Percentiles rank a stretch among this genome's conserved stretches.
Conservation (phyloP, 2,797 vertebrate species). For the Emydoidea blandingii region DNA sequence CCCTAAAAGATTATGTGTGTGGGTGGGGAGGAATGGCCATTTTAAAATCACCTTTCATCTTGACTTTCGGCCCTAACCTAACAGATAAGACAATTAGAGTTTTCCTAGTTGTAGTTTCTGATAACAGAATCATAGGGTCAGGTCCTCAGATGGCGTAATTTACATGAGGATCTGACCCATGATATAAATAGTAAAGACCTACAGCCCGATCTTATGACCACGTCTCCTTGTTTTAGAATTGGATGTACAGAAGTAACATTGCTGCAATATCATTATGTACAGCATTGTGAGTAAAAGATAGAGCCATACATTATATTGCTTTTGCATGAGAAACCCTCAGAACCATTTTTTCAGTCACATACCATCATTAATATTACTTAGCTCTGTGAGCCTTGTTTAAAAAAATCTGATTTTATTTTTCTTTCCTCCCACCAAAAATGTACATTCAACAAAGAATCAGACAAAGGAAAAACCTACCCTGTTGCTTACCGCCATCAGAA, state of each 20-base stretch:
- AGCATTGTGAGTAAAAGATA: rapidly evolving
- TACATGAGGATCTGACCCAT: not conserved
- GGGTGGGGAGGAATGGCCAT: not conserved
- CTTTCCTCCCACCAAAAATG: not conserved
- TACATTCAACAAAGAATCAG: not conserved
- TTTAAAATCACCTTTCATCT: not conserved
- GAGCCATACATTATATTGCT: rapidly evolving
- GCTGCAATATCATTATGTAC: not conserved
- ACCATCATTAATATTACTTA: not conserved
- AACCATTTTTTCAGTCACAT: not conserved
- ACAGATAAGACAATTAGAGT: not conserved
- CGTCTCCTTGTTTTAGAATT: not conserved
- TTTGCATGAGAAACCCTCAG: not conserved
- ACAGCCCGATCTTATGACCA: not conserved
- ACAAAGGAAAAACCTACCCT: not conserved
- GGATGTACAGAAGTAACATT: rapidly evolving
- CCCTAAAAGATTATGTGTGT: not conserved
- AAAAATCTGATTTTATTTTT: not conserved
- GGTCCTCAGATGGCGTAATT: not conserved
- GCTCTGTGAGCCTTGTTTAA: not conserved
- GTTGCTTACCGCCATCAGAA: slow-evolving; percentile 15
- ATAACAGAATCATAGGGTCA: not conserved
- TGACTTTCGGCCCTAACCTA: not conserved
- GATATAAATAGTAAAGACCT: not conserved
- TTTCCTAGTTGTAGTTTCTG: not conserved